Evolutionary conservation across 2,888 invertebrate species (phyloP), one percentile per base, ranked within the genome.

Genomic region (Amiota mariae): DNA sequence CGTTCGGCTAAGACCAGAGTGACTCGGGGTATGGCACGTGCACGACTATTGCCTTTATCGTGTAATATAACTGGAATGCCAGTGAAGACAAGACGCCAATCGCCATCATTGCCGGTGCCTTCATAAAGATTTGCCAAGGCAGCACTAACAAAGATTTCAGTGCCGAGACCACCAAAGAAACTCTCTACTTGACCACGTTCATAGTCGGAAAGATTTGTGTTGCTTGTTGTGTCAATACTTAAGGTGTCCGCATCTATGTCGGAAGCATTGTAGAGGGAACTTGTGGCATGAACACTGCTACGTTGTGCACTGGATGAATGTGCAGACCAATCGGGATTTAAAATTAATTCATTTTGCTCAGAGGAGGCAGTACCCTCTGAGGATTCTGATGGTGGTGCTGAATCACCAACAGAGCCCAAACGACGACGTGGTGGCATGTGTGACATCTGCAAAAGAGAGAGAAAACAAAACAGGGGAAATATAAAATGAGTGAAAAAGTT

Each of bases 11-110:
- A 88, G 3, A 94, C 91, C 57, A 95, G 92, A 78, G 94, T 93
- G 12, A 95, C 93, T 36, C 93, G 92, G 48, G 94, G 91, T 82
- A 93, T 93, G 76, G 92, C 91, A 73, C 95, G 90, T 20, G 94
- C 92, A 72, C 93, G 91, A 12, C 95, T 94, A 83, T 94, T 94
- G 0, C 96, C 96, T 59, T 93, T 92, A 89, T 96, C 95, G 75
- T 95, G 91, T 8, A 96, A 91, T 12, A 96, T 91, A 4, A 95
- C 93, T 0, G 95, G 96, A 72, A 96, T 94, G 15, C 96, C 96
- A 0, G 95, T 95, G 88, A 93, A 94, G 75, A 93, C 92, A 68
- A 95, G 91, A 79, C 93, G 92, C 96, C 96, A 96, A 70, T 92
- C 91, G 57, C 92, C 91, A 77, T 91, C 91, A 72, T 91, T 90